phyloP scores from a whole-genome alignment of 64 coral and sea anemone species.

The Acropora tenuis region DNA sequence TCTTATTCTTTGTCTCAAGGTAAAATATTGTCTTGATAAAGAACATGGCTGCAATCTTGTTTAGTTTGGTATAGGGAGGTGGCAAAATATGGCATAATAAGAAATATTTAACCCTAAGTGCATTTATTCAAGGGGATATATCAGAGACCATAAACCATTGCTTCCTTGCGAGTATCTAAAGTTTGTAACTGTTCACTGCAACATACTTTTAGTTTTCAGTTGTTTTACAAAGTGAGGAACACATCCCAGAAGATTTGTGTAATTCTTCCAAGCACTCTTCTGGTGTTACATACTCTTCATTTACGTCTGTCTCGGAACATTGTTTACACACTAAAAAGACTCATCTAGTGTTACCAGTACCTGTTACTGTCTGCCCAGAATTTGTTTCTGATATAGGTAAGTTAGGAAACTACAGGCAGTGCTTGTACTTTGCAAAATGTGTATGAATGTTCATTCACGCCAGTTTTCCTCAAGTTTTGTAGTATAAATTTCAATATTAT shows the following conservation, averaged over 20 bases:
- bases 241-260: conserved; percentile 79
- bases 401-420: background rate
- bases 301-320: conserved; percentile 78
- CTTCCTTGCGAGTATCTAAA: too few relatives aligned
- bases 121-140: too few relatives aligned
- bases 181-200: background rate
- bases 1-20: conserved; percentile 86
- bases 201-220: conserved; percentile 72
- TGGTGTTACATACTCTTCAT: conserved; percentile 70
- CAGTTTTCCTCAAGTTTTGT: too few relatives aligned
- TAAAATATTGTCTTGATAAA: background rate
- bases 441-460: too few relatives aligned
- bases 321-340: conserved; percentile 92
- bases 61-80: too few relatives aligned
- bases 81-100: too few relatives aligned
- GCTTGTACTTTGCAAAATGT: background rate
- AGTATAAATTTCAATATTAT: too few relatives aligned
- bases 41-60: background rate
- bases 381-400: conserved; percentile 94
- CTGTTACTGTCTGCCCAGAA: conserved; percentile 83
- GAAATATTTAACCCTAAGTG: too few relatives aligned
- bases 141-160: too few relatives aligned
- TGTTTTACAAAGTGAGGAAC: conserved; percentile 95
- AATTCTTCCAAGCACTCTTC: conserved; percentile 48
- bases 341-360: conserved; percentile 91